phyloP scores from a whole-genome alignment of 2,113 vertebrate species.

The Seriola aureovittata region DNA sequence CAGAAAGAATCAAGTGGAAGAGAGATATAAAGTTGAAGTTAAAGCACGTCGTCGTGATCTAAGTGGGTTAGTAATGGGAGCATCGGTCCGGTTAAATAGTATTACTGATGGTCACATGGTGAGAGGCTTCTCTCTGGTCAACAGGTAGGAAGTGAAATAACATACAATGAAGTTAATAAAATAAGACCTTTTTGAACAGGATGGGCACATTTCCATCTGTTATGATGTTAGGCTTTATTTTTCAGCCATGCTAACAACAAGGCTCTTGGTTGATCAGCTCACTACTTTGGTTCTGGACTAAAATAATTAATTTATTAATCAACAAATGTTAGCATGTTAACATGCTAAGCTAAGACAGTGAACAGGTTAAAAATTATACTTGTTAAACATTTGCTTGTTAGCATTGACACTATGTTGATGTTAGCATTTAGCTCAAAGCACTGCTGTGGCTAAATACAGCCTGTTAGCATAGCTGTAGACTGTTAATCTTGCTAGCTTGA shows the following conservation, averaged over 20 bases:
- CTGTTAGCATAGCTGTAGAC: not conserved
- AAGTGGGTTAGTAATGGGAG: slow-evolving; percentile 13
- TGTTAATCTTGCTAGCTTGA: not conserved
- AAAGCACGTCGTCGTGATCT: not conserved
- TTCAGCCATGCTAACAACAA: no score
- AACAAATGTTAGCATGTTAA: no score
- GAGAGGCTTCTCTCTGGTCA: not conserved
- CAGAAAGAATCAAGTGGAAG: slow-evolving; percentile 15
- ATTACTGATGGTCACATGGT: not conserved
- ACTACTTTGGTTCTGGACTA: no score
- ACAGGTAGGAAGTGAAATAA: not conserved
- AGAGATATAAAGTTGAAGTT: slow-evolving; percentile 7
- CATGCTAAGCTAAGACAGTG: not conserved
- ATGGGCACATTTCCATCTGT: no score
- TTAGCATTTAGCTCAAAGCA: not conserved
- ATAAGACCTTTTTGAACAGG: not conserved
- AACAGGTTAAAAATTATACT: not conserved
- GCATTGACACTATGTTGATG: not conserved
- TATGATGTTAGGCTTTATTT: no score
- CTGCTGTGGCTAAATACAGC: not conserved
- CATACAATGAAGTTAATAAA: not conserved
- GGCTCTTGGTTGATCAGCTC: no score
- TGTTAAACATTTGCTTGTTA: not conserved
- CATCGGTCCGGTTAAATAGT: not conserved
- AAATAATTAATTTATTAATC: no score